Percentiles rank a stretch among this genome's conserved stretches.
Evolutionary conservation across 2,888 invertebrate genomes (phyloP).

Genomic region (Ephialtes manifestator): DNA sequence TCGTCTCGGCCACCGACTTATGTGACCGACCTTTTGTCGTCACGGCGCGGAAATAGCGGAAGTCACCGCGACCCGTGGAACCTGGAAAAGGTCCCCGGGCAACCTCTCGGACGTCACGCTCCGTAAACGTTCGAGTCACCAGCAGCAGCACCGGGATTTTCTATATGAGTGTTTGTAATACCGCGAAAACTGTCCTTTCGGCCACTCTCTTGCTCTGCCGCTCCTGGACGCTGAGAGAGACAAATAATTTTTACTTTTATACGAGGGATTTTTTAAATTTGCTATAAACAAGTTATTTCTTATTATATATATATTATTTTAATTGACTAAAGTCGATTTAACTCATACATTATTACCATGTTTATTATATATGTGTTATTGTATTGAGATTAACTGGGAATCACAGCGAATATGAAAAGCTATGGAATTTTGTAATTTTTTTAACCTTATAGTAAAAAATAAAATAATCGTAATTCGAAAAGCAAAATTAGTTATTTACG

Average conservation of each 20-base stretch:
- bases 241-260: background rate
- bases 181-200: conserved; percentile 17
- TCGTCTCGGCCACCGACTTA: conserved; percentile 58
- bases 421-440: background rate
- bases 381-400: no score
- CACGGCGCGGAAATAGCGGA: conserved; percentile 66
- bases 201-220: background rate
- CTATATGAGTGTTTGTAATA: background rate
- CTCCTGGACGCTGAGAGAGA: background rate
- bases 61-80: conserved; percentile 68
- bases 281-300: no score
- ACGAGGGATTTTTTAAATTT: background rate
- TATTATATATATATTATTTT: background rate
- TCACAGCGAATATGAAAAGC: no score
- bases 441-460: no score
- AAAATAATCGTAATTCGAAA: no score
- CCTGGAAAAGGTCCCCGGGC: conserved; percentile 63
- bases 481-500: no score
- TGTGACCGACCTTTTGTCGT: conserved; percentile 64
- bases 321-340: background rate
- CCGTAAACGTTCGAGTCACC: conserved; percentile 59
- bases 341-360: no score
- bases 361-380: no score
- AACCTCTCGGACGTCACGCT: conserved; percentile 67
- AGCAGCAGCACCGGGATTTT: conserved; percentile 8